Evolutionary conservation across 2,113 vertebrate genomes (phyloP).

Genomic region (Cheirogaleus medius): DNA sequence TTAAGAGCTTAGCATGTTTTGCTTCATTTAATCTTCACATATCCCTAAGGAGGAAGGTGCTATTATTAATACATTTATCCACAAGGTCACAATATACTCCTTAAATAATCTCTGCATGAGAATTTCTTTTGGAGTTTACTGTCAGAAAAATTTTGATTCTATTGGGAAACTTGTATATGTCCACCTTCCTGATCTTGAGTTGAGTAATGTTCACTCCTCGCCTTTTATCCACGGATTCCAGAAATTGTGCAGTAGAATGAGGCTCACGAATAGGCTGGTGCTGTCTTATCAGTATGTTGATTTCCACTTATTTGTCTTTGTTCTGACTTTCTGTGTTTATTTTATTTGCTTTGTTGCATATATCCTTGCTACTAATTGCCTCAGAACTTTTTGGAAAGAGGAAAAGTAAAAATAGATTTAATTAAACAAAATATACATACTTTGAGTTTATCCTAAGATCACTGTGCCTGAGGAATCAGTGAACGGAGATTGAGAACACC

Average conservation of each 20-base stretch:
- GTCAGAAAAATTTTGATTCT: slow-evolving; percentile 27
- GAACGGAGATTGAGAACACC: not conserved
- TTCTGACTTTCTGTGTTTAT: not conserved
- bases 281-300: not conserved
- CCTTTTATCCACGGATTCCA: not conserved
- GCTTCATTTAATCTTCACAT: not conserved
- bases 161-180: not conserved
- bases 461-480: not conserved
- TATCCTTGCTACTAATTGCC: not conserved
- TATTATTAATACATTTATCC: not conserved
- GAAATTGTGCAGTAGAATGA: not conserved
- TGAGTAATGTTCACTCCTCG: not conserved
- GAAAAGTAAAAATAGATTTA: not conserved
- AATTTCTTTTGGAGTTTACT: not conserved
- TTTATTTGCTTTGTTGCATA: not conserved
- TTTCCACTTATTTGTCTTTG: not conserved
- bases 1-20: not conserved
- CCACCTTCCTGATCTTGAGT: not conserved
- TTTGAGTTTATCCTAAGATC: not conserved
- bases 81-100: not conserved
- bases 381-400: not conserved
- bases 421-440: not conserved
- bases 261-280: not conserved
- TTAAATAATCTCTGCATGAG: slow-evolving; percentile 10
- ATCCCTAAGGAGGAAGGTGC: not conserved